Percentiles rank a stretch among this genome's conserved stretches.
These are phyloP conservation scores for Eunapius fragilis DNA, from an alignment of 37 sponge, comb jelly and placozoan genomes.

Conservation along the genomic window DNA sequence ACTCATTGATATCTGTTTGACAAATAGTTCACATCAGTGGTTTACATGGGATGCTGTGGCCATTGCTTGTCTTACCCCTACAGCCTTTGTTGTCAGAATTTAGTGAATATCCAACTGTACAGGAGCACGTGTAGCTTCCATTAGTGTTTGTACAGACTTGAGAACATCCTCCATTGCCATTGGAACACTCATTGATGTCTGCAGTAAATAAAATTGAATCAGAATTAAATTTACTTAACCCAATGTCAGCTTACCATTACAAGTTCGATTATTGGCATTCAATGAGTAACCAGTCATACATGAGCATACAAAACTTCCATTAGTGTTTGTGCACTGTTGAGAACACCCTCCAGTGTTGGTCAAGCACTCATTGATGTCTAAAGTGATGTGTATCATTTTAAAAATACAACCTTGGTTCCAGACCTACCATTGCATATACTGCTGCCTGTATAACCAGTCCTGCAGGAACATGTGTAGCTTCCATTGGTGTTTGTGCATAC, in stretches of 20 bases:
- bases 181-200: constrained; percentile 15
- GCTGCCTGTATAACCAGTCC: too few species aligned
- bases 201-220: too few species aligned
- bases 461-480: too few species aligned
- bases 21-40: not conserved
- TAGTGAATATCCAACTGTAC: not conserved
- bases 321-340: constrained; percentile 2
- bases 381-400: not conserved
- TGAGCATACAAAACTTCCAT: not conserved
- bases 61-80: not conserved
- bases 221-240: not conserved
- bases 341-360: not conserved
- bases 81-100: not conserved
- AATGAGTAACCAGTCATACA: not conserved
- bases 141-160: constrained; percentile 8
- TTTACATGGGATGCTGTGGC: not conserved
- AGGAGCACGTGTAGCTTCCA: constrained; percentile 1
- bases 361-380: constrained; percentile 7
- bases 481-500: not conserved
- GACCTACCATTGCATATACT: too few species aligned
- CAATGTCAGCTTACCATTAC: not conserved
- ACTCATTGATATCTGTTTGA: not conserved
- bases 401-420: too few species aligned
- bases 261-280: not conserved
- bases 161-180: not conserved